A percentile compares a stretch with the other conserved stretches of the same genome.
phyloP scores from a whole-genome alignment of 92 coral and sea anemone genomes.

The Siderastrea radians region DNA sequence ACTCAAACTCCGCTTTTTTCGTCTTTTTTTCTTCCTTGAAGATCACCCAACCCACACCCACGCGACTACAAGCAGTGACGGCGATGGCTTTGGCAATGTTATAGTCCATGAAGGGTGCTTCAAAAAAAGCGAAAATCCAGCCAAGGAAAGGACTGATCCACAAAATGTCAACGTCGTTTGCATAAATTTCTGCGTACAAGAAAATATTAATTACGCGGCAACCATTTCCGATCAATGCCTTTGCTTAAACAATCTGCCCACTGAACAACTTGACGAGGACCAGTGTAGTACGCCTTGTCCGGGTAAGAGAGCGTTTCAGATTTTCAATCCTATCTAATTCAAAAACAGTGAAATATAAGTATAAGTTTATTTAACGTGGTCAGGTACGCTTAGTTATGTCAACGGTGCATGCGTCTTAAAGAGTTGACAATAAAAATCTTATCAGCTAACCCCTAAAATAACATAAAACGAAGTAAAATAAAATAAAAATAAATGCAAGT shows the following conservation, averaged over 20 bases:
- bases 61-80: background rate
- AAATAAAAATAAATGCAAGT: too few species aligned
- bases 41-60: background rate
- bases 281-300: background rate
- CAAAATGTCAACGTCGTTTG: constrained; percentile 5
- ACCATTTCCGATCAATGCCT: constrained; percentile 17
- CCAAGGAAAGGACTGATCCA: background rate
- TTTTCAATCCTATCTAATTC: background rate
- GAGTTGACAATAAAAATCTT: too few species aligned
- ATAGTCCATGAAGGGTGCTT: constrained; percentile 9
- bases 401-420: too few species aligned
- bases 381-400: too few species aligned
- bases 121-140: background rate
- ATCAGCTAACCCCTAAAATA: too few species aligned
- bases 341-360: too few species aligned
- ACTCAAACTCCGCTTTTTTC: background rate
- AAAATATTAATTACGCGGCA: background rate
- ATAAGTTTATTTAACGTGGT: too few species aligned
- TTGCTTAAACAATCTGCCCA: constrained; percentile 10
- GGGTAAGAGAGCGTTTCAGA: background rate
- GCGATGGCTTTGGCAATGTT: background rate
- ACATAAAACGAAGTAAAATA: too few species aligned
- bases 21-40: background rate
- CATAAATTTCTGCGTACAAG: background rate
- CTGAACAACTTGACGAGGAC: background rate